Evolutionary conservation across 2,888 invertebrate genomes (phyloP).

Genomic region (Venustoraphidia nigricollis): DNA sequence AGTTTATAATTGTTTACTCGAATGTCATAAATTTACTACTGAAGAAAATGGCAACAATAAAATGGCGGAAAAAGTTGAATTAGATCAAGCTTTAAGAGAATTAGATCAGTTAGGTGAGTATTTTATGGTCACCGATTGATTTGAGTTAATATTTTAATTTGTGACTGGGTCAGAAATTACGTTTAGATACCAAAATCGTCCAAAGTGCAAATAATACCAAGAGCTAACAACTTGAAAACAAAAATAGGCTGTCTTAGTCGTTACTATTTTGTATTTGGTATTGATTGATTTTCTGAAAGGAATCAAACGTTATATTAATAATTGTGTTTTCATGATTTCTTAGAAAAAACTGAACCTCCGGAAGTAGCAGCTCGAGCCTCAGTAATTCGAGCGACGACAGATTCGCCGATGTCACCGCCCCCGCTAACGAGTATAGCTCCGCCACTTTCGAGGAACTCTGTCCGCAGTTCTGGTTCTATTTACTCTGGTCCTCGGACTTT

Average conservation of each 20-base stretch:
- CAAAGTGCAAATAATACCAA: too few relatives aligned
- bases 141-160: too few relatives aligned
- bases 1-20: conserved; percentile 64
- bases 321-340: conserved; percentile 10
- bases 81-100: conserved; percentile 41
- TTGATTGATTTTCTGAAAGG: conserved; percentile 13
- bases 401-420: conserved; percentile 74
- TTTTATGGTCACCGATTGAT: neutral
- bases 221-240: too few relatives aligned
- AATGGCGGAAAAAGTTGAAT: conserved; percentile 38
- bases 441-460: conserved; percentile 15
- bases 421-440: conserved; percentile 28
- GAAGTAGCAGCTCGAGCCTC: conserved; percentile 25
- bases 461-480: conserved; percentile 16
- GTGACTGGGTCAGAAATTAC: too few relatives aligned
- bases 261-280: too few relatives aligned
- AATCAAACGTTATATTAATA: conserved; percentile 28
- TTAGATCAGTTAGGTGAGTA: conserved; percentile 33
- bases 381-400: conserved; percentile 61
- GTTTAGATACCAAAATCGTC: too few relatives aligned
- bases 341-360: conserved; percentile 23
- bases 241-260: too few relatives aligned
- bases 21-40: conserved; percentile 47
- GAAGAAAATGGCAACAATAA: conserved; percentile 33
- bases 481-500: conserved; percentile 34